Evolutionary conservation across 2,113 vertebrate genomes (phyloP), one percentile per base, ranked within the genome.

Genomic region (Cariama cristata): DNA sequence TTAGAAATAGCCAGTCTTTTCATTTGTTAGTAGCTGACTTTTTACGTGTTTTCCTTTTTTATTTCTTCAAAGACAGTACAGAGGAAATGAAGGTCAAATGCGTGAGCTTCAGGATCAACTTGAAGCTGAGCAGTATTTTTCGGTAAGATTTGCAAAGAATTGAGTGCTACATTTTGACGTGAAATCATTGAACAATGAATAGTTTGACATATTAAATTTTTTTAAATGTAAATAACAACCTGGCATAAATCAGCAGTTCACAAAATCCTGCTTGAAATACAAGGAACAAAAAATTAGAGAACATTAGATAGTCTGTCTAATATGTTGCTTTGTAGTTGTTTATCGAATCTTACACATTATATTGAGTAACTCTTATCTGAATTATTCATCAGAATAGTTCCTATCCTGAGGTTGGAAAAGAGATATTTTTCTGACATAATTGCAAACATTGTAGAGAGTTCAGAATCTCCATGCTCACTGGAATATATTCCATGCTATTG

Each of bases 71-170:
- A 99, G 99, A 97, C 99, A 99, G 66, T 99, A 99, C 96, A 98
- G 99, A 98, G 99, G 99, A 97, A 99, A 99, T 88, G 99, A 99
- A 98, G 99, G 99, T 94, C 99, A 99, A 98, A 99, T 99, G 99
- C 98, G 99, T 96, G 99, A 99, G 97, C 99, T 99, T 92, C 99
- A 99, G 98, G 99, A 99, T 98, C 99, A 99, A 87, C 99, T 99
- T 91, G 99, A 99, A 98, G 99, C 99, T 28, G 99, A 99, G 97
- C 99, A 99, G 90, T 99, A 99, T 98, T 99, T 99, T 97, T 99
- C 99, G 95, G 99, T 99, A 98, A 99, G 99, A 97, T 59, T 81
- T 81, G 8, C 18, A 18, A 59, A 69, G 49, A 60, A 44, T 69
- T 64, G 49, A 47, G 6, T 64, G 38, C 22, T 74, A 18, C 5